A percentile compares a stretch with the other conserved stretches of the same genome.
Evolutionary conservation across 2,113 vertebrate species (phyloP).

Genomic region (Pungitius pungitius): DNA sequence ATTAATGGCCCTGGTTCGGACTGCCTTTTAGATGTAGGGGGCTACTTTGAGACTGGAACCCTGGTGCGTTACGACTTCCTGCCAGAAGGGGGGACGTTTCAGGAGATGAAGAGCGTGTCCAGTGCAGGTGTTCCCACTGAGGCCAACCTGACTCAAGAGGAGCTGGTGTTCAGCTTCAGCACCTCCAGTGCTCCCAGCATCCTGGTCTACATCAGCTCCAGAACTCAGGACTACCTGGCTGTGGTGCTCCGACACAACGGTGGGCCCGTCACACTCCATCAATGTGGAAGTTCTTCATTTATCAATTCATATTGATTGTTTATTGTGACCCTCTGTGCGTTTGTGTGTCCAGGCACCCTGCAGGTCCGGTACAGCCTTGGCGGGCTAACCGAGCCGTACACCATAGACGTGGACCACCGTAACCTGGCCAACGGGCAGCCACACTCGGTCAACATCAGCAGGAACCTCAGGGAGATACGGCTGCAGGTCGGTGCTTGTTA

Average conservation of each 20-base stretch:
- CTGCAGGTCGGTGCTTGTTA: conserved; percentile 70
- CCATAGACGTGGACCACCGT: conserved; percentile 88
- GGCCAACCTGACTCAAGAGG: conserved; percentile 83
- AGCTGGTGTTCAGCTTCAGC: conserved; percentile 94
- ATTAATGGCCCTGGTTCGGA: neutral
- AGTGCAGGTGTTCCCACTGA: conserved; percentile 42
- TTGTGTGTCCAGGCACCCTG: conserved; percentile 83
- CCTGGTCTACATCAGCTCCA: conserved; percentile 91
- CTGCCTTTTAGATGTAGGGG: conserved; percentile 87
- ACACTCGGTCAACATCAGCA: conserved; percentile 90
- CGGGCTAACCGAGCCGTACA: conserved; percentile 86
- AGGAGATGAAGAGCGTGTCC: conserved; percentile 59
- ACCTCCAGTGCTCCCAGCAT: conserved; percentile 91
- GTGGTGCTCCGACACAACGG: conserved; percentile 90
- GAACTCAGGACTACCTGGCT: conserved; percentile 90
- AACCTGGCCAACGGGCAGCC: conserved; percentile 95
- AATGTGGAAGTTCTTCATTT: neutral
- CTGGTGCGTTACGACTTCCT: conserved; percentile 93
- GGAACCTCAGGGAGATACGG: conserved; percentile 79
- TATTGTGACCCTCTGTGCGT: neutral
- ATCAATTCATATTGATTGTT: neutral
- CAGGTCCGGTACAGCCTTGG: conserved; percentile 94
- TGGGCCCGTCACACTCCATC: conserved; percentile 64
- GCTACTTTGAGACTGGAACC: conserved; percentile 95
- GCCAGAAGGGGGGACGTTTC: conserved; percentile 52